A percentile compares a stretch with the other conserved stretches of the same genome.
These are phyloP conservation scores for Ranitomeya imitator DNA, from an alignment of 2,113 vertebrate species.

Conservation along the genomic window DNA sequence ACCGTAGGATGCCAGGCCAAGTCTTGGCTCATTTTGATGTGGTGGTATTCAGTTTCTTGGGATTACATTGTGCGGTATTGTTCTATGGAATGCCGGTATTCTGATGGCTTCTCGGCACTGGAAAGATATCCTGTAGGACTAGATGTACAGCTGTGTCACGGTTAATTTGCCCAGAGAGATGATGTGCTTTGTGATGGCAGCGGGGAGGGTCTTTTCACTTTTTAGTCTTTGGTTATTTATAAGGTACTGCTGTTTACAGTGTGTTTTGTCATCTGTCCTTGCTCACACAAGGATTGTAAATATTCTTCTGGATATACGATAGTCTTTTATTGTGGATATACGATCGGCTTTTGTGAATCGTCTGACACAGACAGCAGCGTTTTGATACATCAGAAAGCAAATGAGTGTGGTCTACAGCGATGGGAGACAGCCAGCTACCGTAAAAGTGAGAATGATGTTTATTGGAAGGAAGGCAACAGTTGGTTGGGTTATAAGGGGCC, in stretches of 20 bases:
- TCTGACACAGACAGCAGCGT: not conserved
- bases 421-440: not conserved
- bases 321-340: not conserved
- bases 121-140: slow-evolving; percentile 30
- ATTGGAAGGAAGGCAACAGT: not conserved
- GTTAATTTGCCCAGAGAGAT: slow-evolving; percentile 10
- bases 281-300: not conserved
- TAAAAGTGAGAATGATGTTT: not conserved
- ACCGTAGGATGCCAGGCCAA: not conserved
- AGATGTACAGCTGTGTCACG: slow-evolving; percentile 43
- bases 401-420: slow-evolving; percentile 4
- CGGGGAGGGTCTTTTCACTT: not conserved
- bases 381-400: no score
- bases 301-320: not conserved
- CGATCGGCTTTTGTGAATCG: not conserved
- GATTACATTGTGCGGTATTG: slow-evolving; percentile 29
- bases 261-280: not conserved
- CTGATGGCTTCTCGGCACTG: slow-evolving; percentile 15
- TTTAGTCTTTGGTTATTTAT: slow-evolving; percentile 7
- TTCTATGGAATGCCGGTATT: slow-evolving; percentile 22
- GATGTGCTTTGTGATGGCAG: slow-evolving; percentile 7
- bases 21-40: not conserved
- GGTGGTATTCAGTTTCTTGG: slow-evolving; percentile 11
- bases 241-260: not conserved
- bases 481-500: not conserved